Evolutionary conservation across 2,113 vertebrate species (phyloP).

Genomic region (Nibea coibor): DNA sequence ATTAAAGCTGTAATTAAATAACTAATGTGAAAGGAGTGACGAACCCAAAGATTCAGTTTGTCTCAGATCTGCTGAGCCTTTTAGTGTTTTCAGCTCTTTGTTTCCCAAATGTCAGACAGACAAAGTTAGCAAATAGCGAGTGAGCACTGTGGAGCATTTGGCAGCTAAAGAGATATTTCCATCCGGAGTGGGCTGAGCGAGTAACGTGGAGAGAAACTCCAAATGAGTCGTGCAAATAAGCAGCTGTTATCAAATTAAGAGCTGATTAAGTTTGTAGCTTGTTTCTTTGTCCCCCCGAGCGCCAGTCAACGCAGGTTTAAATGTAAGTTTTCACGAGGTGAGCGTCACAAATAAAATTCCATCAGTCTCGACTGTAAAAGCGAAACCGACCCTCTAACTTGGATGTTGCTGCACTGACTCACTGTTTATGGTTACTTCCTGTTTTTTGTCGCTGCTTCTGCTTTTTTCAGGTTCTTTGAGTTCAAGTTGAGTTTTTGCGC

Average conservation of each 20-base stretch:
- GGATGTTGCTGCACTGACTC: not conserved
- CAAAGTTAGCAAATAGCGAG: not conserved
- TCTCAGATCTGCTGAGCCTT: not conserved
- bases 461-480: constrained; percentile 5
- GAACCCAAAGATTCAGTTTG: not conserved
- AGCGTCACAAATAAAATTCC: not conserved
- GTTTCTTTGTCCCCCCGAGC: not conserved
- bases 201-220: not conserved
- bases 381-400: not conserved
- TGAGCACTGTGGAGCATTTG: not conserved
- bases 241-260: not conserved
- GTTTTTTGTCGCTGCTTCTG: not conserved
- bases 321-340: not conserved
- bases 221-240: not conserved
- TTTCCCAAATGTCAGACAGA: too few species aligned
- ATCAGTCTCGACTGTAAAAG: not conserved
- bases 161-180: not conserved
- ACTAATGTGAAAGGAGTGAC: too few species aligned
- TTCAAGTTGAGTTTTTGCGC: not conserved
- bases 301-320: not conserved
- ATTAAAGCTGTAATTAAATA: too few species aligned
- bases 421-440: not conserved
- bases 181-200: not conserved
- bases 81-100: not conserved
- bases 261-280: not conserved